Evolutionary conservation across 2,888 invertebrate species (phyloP), one percentile per base, ranked within the genome.

Genomic region (Papilio gigon): DNA sequence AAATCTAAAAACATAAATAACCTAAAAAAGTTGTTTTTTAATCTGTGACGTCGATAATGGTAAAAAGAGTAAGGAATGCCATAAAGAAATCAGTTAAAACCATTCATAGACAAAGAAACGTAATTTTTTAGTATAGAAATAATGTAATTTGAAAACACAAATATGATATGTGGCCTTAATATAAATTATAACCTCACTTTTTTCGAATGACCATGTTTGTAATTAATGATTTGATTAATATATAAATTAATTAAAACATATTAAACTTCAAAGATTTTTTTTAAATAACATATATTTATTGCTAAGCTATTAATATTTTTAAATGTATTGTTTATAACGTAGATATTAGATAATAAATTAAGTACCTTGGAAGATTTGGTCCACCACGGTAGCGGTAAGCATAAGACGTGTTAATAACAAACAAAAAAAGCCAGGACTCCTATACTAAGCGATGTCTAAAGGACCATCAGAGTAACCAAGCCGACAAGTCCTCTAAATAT

Each of bases 341-440:
- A 76, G 76, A 76, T 80, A 80, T 84, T 81, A 76, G 68, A 76
- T 77, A 83, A 84, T 84, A 84, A 78, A 79, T 83, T 82, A 75
- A 84, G 80, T 92, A 92, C 92, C 92, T 92, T 88, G 71, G 75
- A 91, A 89, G 90, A 90, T 85, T 86, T 86, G 84, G 80, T 88
- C 90, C 90, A 80, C 84, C 84, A 75, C 86, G 86, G 85, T 86
- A 87, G 87, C 89, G 86, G 89, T 86, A 88, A 91, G 91, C 92
- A 83, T 81, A 82, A 89, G 88, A 89, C 84, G 83, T 80, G 83
- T 92, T 92, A 92, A 80, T 85, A 75, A 92, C 90, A 88, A 88
- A 92, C 89, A 89, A 76, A 81, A 72, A 88, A 89, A 89, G 88
- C 89, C 65, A 81, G 87, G 80, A 72, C 82, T 80, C 84, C 71